Percentiles rank a stretch among this genome's conserved stretches.
phyloP scores from a whole-genome alignment of 2,797 vertebrate genomes.

The Lerista edwardsae region DNA sequence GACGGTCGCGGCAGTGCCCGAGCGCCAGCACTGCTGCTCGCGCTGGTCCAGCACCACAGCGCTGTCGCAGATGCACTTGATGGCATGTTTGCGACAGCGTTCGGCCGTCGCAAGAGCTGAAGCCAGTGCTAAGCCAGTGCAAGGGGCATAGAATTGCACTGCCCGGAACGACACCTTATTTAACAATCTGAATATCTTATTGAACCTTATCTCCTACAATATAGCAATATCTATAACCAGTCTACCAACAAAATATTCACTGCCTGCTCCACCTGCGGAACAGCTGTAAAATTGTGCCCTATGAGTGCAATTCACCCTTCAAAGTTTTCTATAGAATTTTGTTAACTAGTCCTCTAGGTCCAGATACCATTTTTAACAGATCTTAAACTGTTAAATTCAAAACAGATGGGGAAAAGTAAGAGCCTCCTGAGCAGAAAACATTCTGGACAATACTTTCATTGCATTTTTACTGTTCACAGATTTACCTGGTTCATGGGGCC shows the following conservation, averaged over 20 bases:
- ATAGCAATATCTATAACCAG: not conserved
- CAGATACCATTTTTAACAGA: not conserved
- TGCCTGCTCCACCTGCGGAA: not conserved
- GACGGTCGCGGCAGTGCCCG: too few relatives aligned
- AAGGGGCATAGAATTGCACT: too few relatives aligned
- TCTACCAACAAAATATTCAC: not conserved
- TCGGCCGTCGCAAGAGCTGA: too few relatives aligned
- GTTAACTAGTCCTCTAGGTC: not conserved
- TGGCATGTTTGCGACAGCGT: too few relatives aligned
- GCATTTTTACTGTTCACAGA: slow-evolving; percentile 9
- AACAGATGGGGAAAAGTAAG: not conserved
- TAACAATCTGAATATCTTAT: not conserved
- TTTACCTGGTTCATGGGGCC: not conserved
- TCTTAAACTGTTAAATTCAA: not conserved
- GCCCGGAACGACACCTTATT: not conserved
- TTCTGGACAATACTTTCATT: not conserved
- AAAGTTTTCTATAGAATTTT: slow-evolving; percentile 1
- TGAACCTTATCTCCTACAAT: not conserved
- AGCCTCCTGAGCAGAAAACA: not conserved
- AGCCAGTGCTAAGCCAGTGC: too few relatives aligned
- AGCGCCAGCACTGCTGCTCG: too few relatives aligned
- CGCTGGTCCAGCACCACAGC: too few relatives aligned
- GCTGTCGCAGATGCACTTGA: too few relatives aligned
- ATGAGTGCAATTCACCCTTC: not conserved
- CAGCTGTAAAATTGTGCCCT: not conserved